Conservation (phyloP, 2,113 vertebrate species). For the Microtus montanus region DNA sequence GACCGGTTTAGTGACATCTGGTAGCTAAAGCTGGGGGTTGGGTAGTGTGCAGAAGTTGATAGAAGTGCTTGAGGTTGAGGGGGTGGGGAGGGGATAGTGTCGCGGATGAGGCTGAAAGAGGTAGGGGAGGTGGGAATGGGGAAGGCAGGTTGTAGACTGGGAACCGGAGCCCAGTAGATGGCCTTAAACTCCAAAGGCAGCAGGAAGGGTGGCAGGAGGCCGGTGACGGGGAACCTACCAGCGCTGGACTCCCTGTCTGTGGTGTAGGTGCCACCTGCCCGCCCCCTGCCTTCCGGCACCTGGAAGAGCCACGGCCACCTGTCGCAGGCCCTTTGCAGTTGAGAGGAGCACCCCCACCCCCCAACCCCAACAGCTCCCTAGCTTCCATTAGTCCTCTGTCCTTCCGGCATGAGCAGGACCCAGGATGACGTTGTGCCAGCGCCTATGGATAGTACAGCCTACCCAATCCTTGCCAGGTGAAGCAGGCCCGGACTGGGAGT, state of each 20-base stretch:
- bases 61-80: not conserved
- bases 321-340: not conserved
- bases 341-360: not conserved
- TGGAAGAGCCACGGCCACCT: too few species aligned
- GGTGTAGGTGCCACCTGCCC: not conserved
- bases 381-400: not conserved
- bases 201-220: not conserved
- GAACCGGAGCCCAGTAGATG: not conserved
- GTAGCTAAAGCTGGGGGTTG: not conserved
- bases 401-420: not conserved
- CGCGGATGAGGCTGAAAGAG: not conserved
- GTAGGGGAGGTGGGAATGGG: not conserved
- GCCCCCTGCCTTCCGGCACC: not conserved
- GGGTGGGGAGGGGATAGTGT: not conserved
- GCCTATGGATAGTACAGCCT: not conserved
- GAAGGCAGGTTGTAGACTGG: not conserved
- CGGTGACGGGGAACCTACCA: not conserved
- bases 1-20: not conserved
- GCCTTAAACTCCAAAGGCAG: not conserved
- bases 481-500: not conserved
- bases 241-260: not conserved
- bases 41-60: not conserved
- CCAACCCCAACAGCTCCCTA: not conserved
- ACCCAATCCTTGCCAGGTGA: not conserved
- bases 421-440: not conserved